Base-by-base conservation (phyloP, 2,113 vertebrate species). In the Carassius auratus region DNA sequence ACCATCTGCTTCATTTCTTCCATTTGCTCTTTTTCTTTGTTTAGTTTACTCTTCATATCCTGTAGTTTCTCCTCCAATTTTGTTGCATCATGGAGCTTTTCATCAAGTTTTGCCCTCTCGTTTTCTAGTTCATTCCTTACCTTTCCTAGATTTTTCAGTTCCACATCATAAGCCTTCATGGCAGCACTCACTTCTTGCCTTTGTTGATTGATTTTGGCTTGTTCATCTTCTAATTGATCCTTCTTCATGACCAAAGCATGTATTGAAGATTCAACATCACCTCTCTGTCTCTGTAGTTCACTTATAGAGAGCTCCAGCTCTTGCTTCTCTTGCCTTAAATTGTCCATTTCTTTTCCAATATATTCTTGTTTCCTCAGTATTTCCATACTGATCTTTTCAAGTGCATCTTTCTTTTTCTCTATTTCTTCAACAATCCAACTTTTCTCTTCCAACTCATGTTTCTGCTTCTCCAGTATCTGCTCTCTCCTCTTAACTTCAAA, bases 211-310 rank as follows among this genome's bases (percentile, higher is more conserved):
- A 84, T 76, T 19, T 86, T 26, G 48, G n/a, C 61, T 89, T 89
- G 87, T 8, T 90, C 15, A 61, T 21, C 84, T 23, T 13, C 76
- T 8, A 91, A 62, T 3, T 83, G 23, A 15, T 88, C 66, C 52
- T 21, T 88, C 3, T 90, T 8, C 4, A 87, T 38, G 50, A 36
- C n/a, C 42, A 83, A 75, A n/a, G 90, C 12, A 33, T 57, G 30
- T 77, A 8, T 87, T 52, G 48, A 62, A 17, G 68, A 21, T 76
- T 85, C 75, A 3, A 90, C 15, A 1, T 15, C 73, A 3, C 87
- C 62, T 81, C 8, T 87, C 42, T 93, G 85, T 73, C 84, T 84
- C 21, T n/a, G 5, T 73, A 92, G 57, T 17, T 85, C 0, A 52
- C 17, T 2, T 23, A 79, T 90, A 14, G 88, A 30, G 50, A 85